Conservation (phyloP, 1,140 invertebrate genomes). For the Melanaphis sacchari region DNA sequence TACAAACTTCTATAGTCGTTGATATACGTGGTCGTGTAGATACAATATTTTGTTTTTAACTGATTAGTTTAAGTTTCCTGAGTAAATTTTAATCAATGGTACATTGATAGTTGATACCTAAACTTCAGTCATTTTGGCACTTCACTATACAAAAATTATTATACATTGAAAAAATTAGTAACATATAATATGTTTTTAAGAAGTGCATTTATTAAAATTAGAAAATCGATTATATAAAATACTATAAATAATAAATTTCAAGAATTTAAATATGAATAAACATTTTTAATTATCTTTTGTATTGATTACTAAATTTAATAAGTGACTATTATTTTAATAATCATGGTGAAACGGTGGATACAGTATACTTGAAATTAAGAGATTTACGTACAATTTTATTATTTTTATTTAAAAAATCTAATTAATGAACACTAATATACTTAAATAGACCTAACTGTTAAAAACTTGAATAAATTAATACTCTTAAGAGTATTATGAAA, state of each 20-base stretch:
- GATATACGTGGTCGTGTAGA: too few species aligned
- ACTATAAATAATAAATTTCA: background rate
- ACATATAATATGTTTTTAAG: background rate
- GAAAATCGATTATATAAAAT: background rate
- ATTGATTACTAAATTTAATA: background rate
- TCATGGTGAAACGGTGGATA: background rate
- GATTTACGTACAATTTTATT: background rate
- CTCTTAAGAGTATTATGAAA: background rate
- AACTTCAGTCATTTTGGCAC: background rate
- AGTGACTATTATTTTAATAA: background rate
- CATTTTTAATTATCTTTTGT: conserved; percentile 1
- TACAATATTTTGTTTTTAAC: background rate
- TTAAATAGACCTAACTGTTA: background rate
- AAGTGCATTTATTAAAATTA: too few species aligned
- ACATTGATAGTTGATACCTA: too few species aligned
- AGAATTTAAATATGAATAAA: background rate
- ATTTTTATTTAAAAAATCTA: background rate
- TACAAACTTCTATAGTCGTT: background rate
- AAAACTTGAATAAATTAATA: background rate
- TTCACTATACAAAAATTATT: background rate
- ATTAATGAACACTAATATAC: background rate
- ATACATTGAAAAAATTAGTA: background rate
- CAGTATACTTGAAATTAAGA: background rate
- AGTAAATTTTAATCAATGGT: too few species aligned
- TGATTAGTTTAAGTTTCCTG: background rate